Evolutionary conservation across 2,113 vertebrate species (phyloP), one percentile per base, ranked within the genome.

Genomic region (Suricata suricatta): DNA sequence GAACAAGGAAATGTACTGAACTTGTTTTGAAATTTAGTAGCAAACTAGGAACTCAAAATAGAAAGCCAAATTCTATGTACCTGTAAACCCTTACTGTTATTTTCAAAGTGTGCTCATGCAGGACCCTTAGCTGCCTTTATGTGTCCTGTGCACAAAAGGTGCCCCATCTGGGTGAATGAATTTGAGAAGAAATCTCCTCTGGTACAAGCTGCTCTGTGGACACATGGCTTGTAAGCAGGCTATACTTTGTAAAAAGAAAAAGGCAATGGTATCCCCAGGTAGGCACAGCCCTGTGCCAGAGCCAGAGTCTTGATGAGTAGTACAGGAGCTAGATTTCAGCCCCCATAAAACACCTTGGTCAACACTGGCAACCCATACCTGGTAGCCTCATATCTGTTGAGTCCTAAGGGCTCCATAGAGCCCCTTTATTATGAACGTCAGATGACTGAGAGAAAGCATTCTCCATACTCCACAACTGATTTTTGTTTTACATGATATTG

Each of bases 1-100:
- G 31, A 41, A 83, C 54, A 95, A 87, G 94, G 68, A 95, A 96
- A 87, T 5, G 1, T 87, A 64, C 63, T 64, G 38, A 92, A 54
- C 77, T 92, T 92, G 79, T 90, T 95, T 90, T 90, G 64, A 90
- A 96, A 95, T 92, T 92, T 93, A 95, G 41, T 63, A 90, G 68
- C 79, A 96, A 86, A 86, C 16, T 63, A 35, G 3, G n/a, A n/a
- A 91, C 87, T 92, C 74, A 90, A 80, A 91, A 93, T 33, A 93
- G 69, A 95, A 97, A 91, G n/a, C 38, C 80, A 87, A 81, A 84
- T 83, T 87, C 94, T 52, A n/a, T 5, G 25, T 80, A 44, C n/a
- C 71, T 1, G 82, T 90, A 88, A 93, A 89, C 3, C 68, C 14
- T 54, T 35, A 57, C 2, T 29, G 33, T 66, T 25, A 7, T 93